phyloP scores from a whole-genome alignment of 2,888 invertebrate genomes.

The Nomada fabriciana region DNA sequence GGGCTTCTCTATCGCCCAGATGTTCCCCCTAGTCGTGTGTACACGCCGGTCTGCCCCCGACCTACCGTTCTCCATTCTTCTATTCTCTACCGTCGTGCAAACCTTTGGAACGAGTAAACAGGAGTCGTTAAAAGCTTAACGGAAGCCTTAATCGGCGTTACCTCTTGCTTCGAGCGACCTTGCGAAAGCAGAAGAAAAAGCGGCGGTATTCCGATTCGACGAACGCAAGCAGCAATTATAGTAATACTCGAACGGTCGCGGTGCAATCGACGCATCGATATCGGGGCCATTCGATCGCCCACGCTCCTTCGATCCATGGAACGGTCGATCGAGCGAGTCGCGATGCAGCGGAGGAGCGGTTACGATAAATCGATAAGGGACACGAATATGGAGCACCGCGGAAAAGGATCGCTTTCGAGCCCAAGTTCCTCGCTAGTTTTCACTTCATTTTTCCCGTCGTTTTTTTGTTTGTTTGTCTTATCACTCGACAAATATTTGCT shows the following conservation, averaged over 20 bases:
- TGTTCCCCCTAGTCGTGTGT: neutral
- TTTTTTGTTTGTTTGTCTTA: too few species aligned
- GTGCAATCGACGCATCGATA: too few species aligned
- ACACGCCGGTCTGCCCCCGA: neutral
- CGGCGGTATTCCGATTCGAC: too few species aligned
- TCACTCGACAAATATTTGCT: too few species aligned
- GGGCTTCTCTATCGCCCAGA: neutral
- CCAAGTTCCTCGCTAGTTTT: too few species aligned
- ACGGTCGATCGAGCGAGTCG: neutral
- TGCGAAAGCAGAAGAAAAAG: too few species aligned
- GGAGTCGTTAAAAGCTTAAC: too few species aligned
- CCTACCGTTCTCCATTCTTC: neutral
- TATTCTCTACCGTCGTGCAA: neutral
- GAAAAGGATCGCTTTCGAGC: neutral
- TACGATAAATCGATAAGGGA: constrained; percentile 46
- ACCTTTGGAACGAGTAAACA: too few species aligned
- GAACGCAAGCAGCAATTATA: too few species aligned
- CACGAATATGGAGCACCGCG: constrained; percentile 25
- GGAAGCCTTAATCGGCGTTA: too few species aligned
- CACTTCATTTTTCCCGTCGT: neutral
- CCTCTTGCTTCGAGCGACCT: too few species aligned
- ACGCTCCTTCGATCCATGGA: neutral
- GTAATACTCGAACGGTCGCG: too few species aligned
- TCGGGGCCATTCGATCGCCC: constrained; percentile 5
- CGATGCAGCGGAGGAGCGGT: constrained; percentile 13